Conservation (phyloP, 2,797 vertebrate genomes). For the Poliocrania exsul region DNA sequence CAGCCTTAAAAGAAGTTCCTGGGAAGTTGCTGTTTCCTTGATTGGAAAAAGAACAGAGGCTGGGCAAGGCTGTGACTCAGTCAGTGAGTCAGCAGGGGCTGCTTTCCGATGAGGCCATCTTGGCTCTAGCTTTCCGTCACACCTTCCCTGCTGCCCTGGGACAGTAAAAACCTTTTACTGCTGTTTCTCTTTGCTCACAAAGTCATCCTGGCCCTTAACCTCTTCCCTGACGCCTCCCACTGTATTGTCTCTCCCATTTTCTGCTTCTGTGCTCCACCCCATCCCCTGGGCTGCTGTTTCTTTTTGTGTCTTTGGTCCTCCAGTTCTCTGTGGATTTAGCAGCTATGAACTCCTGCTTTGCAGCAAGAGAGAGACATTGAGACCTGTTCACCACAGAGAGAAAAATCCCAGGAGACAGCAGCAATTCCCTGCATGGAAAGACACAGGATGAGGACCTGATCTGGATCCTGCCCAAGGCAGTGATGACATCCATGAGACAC, state of each 20-base stretch:
- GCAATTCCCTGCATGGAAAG: neutral
- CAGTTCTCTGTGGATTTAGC: neutral
- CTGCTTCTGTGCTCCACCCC: neutral
- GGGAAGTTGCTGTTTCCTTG: slow-evolving; percentile 45
- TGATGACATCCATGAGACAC: neutral
- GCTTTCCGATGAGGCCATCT: neutral
- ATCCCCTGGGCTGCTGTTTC: neutral
- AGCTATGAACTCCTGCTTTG: neutral
- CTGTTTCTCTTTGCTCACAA: neutral
- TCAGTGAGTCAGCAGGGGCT: neutral
- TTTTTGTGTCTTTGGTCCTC: neutral
- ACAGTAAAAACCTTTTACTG: neutral
- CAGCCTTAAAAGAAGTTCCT: neutral
- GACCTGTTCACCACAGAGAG: neutral
- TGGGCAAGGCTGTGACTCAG: slow-evolving; percentile 22
- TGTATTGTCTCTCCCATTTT: fast-evolving
- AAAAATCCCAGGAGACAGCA: neutral
- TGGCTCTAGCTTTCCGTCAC: neutral
- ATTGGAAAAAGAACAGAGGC: slow-evolving; percentile 46
- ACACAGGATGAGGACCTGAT: neutral
- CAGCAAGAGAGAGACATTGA: neutral
- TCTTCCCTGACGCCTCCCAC: neutral
- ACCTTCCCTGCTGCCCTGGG: neutral
- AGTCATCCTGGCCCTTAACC: neutral
- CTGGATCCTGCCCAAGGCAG: neutral